Base-by-base conservation (phyloP, 2,888 invertebrate species). In the Leucoma salicis region DNA sequence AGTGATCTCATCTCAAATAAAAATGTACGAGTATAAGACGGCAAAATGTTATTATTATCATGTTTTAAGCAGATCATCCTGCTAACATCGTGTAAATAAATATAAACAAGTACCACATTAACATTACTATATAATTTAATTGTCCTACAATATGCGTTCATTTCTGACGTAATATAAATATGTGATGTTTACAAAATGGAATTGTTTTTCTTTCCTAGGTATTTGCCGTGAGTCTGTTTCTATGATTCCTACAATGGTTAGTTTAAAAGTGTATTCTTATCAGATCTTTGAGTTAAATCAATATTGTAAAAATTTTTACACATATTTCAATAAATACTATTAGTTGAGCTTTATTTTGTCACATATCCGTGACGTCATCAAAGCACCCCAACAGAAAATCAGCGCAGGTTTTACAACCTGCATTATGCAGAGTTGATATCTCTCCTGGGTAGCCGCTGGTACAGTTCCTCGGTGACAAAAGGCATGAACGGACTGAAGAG, bases 401-500 rank as follows among this genome's bases (percentile, higher is more conserved):
- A n/a, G n/a, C n/a, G n/a, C n/a, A n/a, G n/a, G n/a, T n/a, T n/a
- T n/a, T n/a, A n/a, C n/a, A n/a, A n/a, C n/a, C n/a, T n/a, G n/a
- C n/a, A n/a, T n/a, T n/a, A 98, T 0, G 95, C 94, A 46, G 91
- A 86, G n/a, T 78, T 82, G 15, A 68, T 55, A 28, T 92, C 89
- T 16, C 83, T 83, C 50, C 91, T 83, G 0, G 98, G 97, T 58
- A 99, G 90, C 27, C 98, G 91, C 82, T 98, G 98, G 90, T 93
- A 99, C 57, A 99, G 86, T 82, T 99, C 99, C 82, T 99, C 98
- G 0, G 96, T 95, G 50, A 99, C 92, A 79, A 96, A 97, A 0
- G 99, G 99, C 99, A 99, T 99, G 80, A 99, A 96, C 0, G 99
- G 99, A 50, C 96, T 95, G 11, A 99, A n/a, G n/a, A n/a, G n/a